Conservation (phyloP, 1,140 invertebrate genomes). For the Lepidurus packardi region DNA sequence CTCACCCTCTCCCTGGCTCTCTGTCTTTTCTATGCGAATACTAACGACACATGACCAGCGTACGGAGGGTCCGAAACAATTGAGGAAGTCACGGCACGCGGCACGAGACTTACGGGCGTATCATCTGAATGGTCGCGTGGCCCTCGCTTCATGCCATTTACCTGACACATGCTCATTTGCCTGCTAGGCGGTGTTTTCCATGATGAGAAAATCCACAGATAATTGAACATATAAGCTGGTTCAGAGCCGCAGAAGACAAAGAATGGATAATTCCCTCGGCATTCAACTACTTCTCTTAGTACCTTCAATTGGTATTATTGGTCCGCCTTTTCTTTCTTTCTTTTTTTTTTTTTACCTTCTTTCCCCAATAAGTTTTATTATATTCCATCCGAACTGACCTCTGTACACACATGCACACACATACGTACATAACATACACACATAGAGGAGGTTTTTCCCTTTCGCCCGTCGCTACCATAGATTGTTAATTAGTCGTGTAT, state of each 20-base stretch:
- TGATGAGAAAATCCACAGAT: conserved; percentile 2
- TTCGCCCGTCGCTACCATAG: not conserved
- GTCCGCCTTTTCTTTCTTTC: not conserved
- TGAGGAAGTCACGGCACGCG: conserved; percentile 20
- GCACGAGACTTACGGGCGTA: conserved; percentile 15
- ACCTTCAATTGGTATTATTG: no score
- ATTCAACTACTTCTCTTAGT: not conserved
- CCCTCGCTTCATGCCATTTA: conserved; percentile 21
- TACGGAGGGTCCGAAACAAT: conserved; percentile 9
- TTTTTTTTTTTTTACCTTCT: not conserved
- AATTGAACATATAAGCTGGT: not conserved
- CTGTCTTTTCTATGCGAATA: not conserved
- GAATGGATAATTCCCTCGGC: not conserved
- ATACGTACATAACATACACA: no score
- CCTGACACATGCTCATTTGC: conserved; percentile 9
- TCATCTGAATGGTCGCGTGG: conserved; percentile 14
- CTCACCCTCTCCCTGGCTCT: not conserved
- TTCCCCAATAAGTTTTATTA: not conserved
- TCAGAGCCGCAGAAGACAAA: no score
- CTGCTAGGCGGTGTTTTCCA: not conserved
- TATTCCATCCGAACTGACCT: no score
- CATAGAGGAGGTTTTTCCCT: not conserved
- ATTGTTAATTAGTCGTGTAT: conserved; percentile 7
- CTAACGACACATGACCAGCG: not conserved
- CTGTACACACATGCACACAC: no score